phyloP scores from a whole-genome alignment of 1,140 invertebrate species.

The Mycetomoellerius zeteki region DNA sequence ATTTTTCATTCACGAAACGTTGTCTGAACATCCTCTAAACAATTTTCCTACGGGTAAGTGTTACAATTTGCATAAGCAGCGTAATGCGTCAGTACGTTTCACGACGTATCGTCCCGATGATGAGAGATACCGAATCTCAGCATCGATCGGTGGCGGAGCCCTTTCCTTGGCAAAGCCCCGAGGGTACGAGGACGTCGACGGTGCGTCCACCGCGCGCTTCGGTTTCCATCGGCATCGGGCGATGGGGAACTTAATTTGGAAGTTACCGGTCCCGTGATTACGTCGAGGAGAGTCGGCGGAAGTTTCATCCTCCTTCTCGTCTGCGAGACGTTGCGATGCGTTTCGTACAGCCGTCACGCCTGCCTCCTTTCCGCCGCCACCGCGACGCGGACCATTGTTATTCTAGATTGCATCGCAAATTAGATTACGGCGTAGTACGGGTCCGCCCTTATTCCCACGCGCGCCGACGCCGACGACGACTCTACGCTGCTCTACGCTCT shows the following conservation, averaged over 20 bases:
- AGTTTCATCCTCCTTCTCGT: constrained; percentile 37
- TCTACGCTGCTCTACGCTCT: constrained; percentile 23
- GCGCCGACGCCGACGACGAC: constrained; percentile 38
- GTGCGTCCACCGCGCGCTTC: constrained; percentile 41
- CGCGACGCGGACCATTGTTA: constrained; percentile 73
- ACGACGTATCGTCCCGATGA: constrained; percentile 18
- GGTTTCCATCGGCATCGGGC: constrained; percentile 55
- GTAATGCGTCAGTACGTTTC: not conserved
- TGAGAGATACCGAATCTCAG: not conserved
- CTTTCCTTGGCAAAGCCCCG: constrained; percentile 32
- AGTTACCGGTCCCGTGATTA: constrained; percentile 57
- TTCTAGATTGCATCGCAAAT: constrained; percentile 78
- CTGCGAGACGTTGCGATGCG: constrained; percentile 47
- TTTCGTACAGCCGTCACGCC: constrained; percentile 52
- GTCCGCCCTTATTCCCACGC: constrained; percentile 35
- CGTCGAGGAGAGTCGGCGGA: constrained; percentile 43
- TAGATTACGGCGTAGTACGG: constrained; percentile 69
- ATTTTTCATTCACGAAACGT: not conserved
- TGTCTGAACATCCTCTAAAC: not conserved
- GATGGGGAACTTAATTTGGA: constrained; percentile 55
- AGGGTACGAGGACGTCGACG: constrained; percentile 19
- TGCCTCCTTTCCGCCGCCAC: constrained; percentile 25
- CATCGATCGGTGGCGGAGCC: constrained; percentile 37
- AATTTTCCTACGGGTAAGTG: not conserved
- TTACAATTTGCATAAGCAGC: constrained; percentile 5